Base-by-base conservation (phyloP, 2,797 vertebrate genomes). In the Pachyuromys duprasi region DNA sequence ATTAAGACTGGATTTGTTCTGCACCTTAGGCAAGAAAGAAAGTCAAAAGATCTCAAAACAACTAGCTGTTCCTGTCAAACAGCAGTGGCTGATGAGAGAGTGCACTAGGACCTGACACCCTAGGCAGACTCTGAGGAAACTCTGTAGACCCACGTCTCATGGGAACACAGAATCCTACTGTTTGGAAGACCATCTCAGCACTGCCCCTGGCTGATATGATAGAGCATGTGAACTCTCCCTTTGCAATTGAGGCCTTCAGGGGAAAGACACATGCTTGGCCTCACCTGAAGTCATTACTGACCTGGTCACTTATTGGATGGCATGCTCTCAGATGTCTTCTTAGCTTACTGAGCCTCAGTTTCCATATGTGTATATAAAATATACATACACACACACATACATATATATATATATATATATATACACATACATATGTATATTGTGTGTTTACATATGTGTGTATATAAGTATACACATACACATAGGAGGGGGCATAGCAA, bases 11-110 rank as follows among this genome's bases (percentile, higher is more conserved):
- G 24, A 12, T 88, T 72, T 15, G 22, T 36, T 72, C 33, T 57
- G 31, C 14, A 55, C 31, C 74, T 76, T 65, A 57, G 39, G 28
- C 62, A 83, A 62, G 6, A 55, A 33, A 9, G 89, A 92, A 95
- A 91, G 18, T 53, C 22, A 28, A 82, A 92, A 75, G 49, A 67
- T n/a, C 17, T 31, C n/a, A 69, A 83, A 67, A 69, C 14, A 33
- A 5, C 33, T 15, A 33, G 12, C 36, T 15, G 5, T 91, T 80
- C 13, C 75, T 96, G 70, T 45, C 39, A 95, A 93, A 63, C 76
- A 84, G 45, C 13, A 63, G 1, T 31, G 1, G 11, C 2, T 33
- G 12, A 63, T 5, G 3, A 0, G 1, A 55, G 1, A 57, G 24
- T 2, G 2, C 17, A 4, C 3, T 60, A 6, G 31, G 33, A 39